Evolutionary conservation across 1,140 invertebrate genomes (phyloP).

Genomic region (Lasioglossum baleicum): DNA sequence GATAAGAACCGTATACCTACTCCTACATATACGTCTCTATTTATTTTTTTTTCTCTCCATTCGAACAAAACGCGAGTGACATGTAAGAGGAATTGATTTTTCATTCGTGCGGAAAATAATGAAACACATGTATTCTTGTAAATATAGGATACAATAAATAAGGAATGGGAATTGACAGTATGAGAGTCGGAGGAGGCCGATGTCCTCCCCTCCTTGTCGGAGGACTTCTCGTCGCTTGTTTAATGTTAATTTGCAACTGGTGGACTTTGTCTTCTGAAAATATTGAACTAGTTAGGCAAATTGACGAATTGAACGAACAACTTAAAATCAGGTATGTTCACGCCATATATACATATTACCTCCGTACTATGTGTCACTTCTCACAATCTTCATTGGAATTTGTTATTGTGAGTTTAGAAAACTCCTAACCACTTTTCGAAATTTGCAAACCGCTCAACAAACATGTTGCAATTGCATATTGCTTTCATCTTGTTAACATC

Average conservation of each 20-base stretch:
- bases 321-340: conserved; percentile 78
- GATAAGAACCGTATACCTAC: neutral
- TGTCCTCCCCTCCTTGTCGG: conserved; percentile 78
- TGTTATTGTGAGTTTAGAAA: neutral
- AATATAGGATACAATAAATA: conserved; percentile 43
- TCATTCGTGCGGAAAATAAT: conserved; percentile 3
- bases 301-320: conserved; percentile 78
- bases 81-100: conserved; percentile 20
- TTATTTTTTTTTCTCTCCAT: neutral
- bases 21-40: neutral
- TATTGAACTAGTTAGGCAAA: conserved; percentile 76
- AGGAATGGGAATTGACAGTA: conserved; percentile 79
- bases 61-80: conserved; percentile 18
- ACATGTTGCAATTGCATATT: neutral
- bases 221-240: conserved; percentile 74
- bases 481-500: conserved; percentile 1
- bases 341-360: neutral
- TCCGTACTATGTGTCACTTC: neutral
- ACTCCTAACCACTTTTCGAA: conserved; percentile 1
- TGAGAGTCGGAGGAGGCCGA: conserved; percentile 79
- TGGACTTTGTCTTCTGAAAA: conserved; percentile 80
- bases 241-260: conserved; percentile 80
- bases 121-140: conserved; percentile 29
- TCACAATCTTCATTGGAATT: neutral
- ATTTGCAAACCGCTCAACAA: neutral